Evolutionary conservation across 1,140 invertebrate genomes (phyloP), one percentile per base, ranked within the genome.

Genomic region (Centruroides sculpturatus): DNA sequence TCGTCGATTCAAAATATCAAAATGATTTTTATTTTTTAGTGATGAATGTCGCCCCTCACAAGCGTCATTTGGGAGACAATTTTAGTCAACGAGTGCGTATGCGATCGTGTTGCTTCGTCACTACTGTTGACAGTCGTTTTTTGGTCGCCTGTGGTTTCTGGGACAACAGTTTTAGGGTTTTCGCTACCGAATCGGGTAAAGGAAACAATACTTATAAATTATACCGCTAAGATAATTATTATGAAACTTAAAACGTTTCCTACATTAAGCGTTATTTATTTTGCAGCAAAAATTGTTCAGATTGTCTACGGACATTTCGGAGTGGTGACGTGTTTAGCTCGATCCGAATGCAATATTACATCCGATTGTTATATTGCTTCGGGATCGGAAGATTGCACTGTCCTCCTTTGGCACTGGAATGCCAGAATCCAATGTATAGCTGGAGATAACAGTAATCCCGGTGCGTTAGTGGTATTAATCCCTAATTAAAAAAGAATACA

Each of bases 271-370:
- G 64, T 61, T 68, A 23, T 41, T 41, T 64, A 23, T 66, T 66
- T 72, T 79, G 12, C 75, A 90, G 95, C 92, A 6, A 95, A 95
- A 81, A 94, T 98, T 70, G 85, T 92, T 10, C 96, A 99, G 76
- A 96, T 98, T 66, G 85, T 99, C 23, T 99, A 96, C 76, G 95
- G 95, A 1, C 97, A 99, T 75, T 98, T 95, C 76, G 95, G 94
- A 62, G 89, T 99, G 12, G 95, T 99, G 53, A 99, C 95, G 3
- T 98, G 95, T 76, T 77, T 97, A 59, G 89, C 89, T 1, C 81
- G 95, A 11, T 98, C 93, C 9, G 96, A 99, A 74, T 97, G 93
- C 73, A 98, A 96, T 75, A 92, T 98, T 56, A 96, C 92, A 41
- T 94, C 94, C 4, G 95, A 99, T 76, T 99, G 94, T 74, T 99